phyloP scores from a whole-genome alignment of 2,888 invertebrate species.

The Aphidoletes aphidimyza region DNA sequence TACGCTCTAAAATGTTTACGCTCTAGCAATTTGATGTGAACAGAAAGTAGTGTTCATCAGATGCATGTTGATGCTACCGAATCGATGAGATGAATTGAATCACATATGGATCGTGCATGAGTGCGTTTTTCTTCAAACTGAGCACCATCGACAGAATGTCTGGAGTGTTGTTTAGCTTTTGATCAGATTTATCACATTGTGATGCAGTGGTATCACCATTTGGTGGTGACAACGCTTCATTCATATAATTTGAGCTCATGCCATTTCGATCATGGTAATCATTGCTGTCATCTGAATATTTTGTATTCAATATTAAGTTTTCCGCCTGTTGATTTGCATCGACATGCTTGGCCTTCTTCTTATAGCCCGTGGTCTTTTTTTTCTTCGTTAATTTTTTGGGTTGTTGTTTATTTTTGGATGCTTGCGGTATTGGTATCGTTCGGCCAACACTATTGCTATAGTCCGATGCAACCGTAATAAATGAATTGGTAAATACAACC shows the following conservation, averaged over 20 bases:
- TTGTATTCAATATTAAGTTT: not conserved
- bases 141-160: constrained; percentile 63
- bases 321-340: not conserved
- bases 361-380: not conserved
- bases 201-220: not conserved
- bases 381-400: not conserved
- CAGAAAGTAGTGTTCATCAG: not conserved
- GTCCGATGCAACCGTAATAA: not conserved
- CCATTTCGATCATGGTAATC: not conserved
- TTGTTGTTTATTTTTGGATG: not conserved
- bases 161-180: constrained; percentile 63
- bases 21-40: too few relatives aligned
- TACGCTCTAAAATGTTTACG: too few relatives aligned
- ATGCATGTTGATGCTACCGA: not conserved
- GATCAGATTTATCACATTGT: constrained; percentile 47
- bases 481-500: not conserved
- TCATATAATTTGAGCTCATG: too few relatives aligned
- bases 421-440: not conserved
- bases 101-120: constrained; percentile 64
- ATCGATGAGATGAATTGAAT: constrained; percentile 60
- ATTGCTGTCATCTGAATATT: not conserved
- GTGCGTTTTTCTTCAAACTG: constrained; percentile 62
- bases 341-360: not conserved
- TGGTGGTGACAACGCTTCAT: too few relatives aligned
- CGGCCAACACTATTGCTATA: not conserved